These are phyloP conservation scores for Octodon degus DNA, from an alignment of 2,113 vertebrate genomes.

Conservation along the genomic window DNA sequence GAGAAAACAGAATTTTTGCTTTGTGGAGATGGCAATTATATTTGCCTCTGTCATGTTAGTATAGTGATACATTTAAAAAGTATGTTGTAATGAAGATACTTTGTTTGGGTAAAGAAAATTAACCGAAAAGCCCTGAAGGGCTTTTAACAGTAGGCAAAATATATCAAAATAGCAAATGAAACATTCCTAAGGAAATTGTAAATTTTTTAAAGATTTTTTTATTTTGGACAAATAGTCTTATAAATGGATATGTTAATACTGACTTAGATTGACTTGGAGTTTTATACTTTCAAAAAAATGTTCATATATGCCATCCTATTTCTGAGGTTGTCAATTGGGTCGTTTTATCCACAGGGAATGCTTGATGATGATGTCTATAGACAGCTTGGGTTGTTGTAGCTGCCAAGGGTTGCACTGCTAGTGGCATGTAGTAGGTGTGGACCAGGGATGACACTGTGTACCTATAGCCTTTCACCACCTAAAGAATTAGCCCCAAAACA, in stretches of 20 bases:
- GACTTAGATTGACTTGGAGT: conserved; percentile 46
- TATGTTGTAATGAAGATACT: conserved; percentile 70
- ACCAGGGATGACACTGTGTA: background rate
- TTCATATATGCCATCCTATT: conserved; percentile 47
- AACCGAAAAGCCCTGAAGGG: conserved; percentile 36
- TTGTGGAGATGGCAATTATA: conserved; percentile 59
- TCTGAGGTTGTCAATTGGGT: conserved; percentile 50
- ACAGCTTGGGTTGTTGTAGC: background rate
- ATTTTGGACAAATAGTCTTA: conserved; percentile 52
- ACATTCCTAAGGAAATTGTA: conserved; percentile 71
- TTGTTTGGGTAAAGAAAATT: conserved; percentile 69
- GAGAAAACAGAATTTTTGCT: conserved; percentile 66
- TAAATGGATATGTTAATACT: conserved; percentile 50
- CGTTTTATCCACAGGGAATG: background rate
- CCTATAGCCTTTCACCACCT: no score
- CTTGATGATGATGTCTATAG: background rate
- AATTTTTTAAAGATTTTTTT: conserved; percentile 55
- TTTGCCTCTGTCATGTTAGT: conserved; percentile 69
- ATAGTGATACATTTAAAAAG: conserved; percentile 70
- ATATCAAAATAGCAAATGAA: conserved; percentile 73
- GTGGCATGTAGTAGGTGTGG: background rate
- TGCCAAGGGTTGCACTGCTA: background rate
- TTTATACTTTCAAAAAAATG: conserved; percentile 49
- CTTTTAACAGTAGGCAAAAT: conserved; percentile 63
- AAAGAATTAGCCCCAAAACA: background rate